Evolutionary conservation across 2,797 vertebrate species (phyloP).

Genomic region (Enteromius fasciolatus): DNA sequence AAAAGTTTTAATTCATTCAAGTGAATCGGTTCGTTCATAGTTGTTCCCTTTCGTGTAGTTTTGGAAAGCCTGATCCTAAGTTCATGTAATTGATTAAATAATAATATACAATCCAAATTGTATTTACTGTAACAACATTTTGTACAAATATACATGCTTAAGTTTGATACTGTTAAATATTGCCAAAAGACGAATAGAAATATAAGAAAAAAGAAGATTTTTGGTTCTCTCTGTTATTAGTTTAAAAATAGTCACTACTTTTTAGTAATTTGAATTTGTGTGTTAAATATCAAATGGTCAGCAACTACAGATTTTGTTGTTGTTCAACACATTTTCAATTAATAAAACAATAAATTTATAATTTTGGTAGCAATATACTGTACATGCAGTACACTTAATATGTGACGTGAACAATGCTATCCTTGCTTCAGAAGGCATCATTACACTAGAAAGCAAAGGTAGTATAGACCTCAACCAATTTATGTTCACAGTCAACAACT

Average conservation of each 20-base stretch:
- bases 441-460: background rate
- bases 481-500: background rate
- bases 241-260: background rate
- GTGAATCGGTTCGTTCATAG: background rate
- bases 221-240: background rate
- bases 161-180: background rate
- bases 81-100: background rate
- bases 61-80: background rate
- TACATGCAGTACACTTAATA: background rate
- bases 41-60: background rate
- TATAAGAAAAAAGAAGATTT: background rate
- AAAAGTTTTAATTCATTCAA: background rate
- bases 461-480: background rate
- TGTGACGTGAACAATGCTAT: background rate
- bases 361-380: background rate
- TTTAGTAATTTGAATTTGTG: background rate
- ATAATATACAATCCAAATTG: background rate
- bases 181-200: background rate
- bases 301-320: background rate
- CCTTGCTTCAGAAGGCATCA: background rate
- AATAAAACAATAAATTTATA: background rate
- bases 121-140: background rate
- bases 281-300: background rate
- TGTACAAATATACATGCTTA: background rate
- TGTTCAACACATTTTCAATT: no score